These are phyloP conservation scores for Cheilosia pagana DNA, from an alignment of 2,888 invertebrate genomes.

Conservation along the genomic window DNA sequence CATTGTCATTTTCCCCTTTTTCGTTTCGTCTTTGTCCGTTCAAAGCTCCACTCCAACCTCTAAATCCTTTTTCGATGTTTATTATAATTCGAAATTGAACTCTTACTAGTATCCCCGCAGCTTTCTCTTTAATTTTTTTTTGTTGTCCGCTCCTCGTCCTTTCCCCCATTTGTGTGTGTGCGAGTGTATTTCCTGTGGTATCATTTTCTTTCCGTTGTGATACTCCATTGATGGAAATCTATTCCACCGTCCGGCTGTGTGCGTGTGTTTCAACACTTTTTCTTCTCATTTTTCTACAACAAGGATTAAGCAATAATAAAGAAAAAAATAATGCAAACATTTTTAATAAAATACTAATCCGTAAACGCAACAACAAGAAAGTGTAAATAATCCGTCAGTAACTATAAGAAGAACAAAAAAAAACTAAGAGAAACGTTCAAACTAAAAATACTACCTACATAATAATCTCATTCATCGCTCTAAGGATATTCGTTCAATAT, in stretches of 20 bases:
- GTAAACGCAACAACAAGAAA: slow-evolving; percentile 60
- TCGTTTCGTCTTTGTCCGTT: slow-evolving; percentile 10
- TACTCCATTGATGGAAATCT: slow-evolving; percentile 39
- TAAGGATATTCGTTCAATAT: slow-evolving; percentile 53
- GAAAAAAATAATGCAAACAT: slow-evolving; percentile 39
- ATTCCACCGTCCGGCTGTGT: not conserved
- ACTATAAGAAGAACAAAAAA: slow-evolving; percentile 36
- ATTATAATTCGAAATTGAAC: slow-evolving; percentile 20
- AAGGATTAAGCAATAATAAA: slow-evolving; percentile 33
- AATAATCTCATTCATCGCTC: slow-evolving; percentile 35
- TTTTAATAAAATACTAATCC: slow-evolving; percentile 39
- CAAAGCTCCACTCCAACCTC: slow-evolving; percentile 1
- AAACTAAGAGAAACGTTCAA: slow-evolving; percentile 51
- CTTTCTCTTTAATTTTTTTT: slow-evolving; percentile 41
- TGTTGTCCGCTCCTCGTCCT: slow-evolving; percentile 9
- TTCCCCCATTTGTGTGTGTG: slow-evolving; percentile 1
- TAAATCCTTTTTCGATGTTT: slow-evolving; percentile 44
- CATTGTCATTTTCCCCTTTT: slow-evolving; percentile 52
- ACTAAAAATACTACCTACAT: slow-evolving; percentile 16
- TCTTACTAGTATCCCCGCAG: slow-evolving; percentile 8
- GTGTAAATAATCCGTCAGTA: slow-evolving; percentile 71
- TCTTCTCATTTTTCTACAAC: slow-evolving; percentile 1
- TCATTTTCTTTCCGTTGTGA: slow-evolving; percentile 48
- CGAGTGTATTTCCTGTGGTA: slow-evolving; percentile 21
- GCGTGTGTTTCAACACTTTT: slow-evolving; percentile 1